These are phyloP conservation scores for Colossoma macropomum DNA, from an alignment of 2,113 vertebrate species.

Conservation along the genomic window DNA sequence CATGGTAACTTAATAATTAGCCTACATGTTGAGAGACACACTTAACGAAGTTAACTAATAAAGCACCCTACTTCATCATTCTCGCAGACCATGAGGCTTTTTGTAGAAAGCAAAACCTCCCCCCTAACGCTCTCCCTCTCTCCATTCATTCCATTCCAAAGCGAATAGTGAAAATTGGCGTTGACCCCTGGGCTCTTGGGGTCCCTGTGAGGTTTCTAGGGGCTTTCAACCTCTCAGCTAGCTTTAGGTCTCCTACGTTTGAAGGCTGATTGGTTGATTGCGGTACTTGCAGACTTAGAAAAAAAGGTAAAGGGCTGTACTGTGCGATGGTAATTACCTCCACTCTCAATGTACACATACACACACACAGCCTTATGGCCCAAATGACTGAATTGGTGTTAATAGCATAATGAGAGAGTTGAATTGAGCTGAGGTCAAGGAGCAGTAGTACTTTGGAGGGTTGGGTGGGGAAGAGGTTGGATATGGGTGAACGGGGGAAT, in stretches of 20 bases:
- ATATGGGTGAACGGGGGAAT: conserved; percentile 39
- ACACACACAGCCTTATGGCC: conserved; percentile 78
- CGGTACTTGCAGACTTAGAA: conserved; percentile 82
- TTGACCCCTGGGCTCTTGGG: conserved; percentile 67
- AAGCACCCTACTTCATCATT: neutral
- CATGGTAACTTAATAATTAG: neutral
- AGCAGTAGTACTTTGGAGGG: conserved; percentile 84
- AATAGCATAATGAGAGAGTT: conserved; percentile 94
- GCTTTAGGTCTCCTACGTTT: conserved; percentile 69
- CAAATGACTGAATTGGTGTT: conserved; percentile 97
- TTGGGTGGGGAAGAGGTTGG: conserved; percentile 68
- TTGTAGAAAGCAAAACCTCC: conserved; percentile 15
- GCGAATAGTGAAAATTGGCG: conserved; percentile 81
- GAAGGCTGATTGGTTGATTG: conserved; percentile 87
- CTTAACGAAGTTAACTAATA: neutral
- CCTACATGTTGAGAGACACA: neutral
- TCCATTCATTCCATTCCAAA: conserved; percentile 49
- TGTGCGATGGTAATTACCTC: conserved; percentile 86
- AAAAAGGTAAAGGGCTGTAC: conserved; percentile 82
- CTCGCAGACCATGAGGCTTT: neutral
- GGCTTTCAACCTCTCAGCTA: conserved; percentile 47
- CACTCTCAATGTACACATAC: conserved; percentile 70
- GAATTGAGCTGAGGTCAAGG: conserved; percentile 89
- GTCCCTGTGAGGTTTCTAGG: conserved; percentile 82
- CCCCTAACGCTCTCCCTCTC: neutral